Base-by-base conservation (phyloP, 2,888 invertebrate genomes). In the Sphaeridia pumilis region DNA sequence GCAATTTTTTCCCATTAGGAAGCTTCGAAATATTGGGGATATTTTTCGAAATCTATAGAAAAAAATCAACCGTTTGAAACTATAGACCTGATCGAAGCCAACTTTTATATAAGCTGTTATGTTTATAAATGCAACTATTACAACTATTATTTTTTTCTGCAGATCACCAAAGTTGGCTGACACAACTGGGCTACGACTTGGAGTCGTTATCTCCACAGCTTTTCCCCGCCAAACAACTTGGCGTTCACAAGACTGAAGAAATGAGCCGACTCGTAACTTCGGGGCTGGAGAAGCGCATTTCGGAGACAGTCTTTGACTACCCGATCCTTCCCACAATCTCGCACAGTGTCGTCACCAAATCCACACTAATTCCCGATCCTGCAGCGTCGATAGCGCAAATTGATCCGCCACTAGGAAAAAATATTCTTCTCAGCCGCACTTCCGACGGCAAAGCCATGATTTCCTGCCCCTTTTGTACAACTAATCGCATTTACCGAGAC, bases 131-230 rank as follows among this genome's bases (percentile, higher is more conserved):
- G n/a, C n/a, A n/a, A n/a, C n/a, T n/a, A n/a, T n/a, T n/a, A n/a
- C n/a, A n/a, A n/a, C n/a, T n/a, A n/a, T n/a, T n/a, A n/a, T 25
- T 22, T 25, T 46, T 54, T 54, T 66, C 75, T 74, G 1, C 74
- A 87, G 89, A 88, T 74, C 87, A 89, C 68, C 75, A 84, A 58
- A 81, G 83, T 52, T 93, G 93, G 93, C 74, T 94, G 68, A 76
- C 78, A 47, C 78, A 83, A 49, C 78, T 93, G 44, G 92, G 92
- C 44, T 88, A 87, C 70, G 84, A 90, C 66, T 75, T 89, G 49
- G 82, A 82, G 68, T 87, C 84, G 67, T 71, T 93, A 52, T 85
- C 89, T 28, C 92, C 93, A 0, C 89, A 90, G 68, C 76, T 93
- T 27, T 83, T 83, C 67, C 82, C 84, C 0, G 78, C 82, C 35